These are phyloP conservation scores for Pyrocoelia pectoralis DNA, from an alignment of 2,888 invertebrate genomes.

Conservation along the genomic window DNA sequence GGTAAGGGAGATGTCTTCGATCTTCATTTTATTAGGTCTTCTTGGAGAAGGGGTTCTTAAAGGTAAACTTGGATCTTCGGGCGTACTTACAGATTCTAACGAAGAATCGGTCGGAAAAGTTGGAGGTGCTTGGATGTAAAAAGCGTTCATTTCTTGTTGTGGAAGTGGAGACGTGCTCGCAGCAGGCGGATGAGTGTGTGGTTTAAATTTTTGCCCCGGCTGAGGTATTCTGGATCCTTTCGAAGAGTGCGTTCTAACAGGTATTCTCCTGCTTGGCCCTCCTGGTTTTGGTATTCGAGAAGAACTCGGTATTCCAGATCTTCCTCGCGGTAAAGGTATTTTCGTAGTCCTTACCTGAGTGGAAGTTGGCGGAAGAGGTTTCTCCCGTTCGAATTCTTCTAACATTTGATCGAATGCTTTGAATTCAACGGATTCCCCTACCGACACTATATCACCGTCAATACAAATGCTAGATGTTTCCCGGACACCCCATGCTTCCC, in stretches of 20 bases:
- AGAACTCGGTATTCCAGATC: neutral
- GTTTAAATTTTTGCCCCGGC: neutral
- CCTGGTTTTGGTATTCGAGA: neutral
- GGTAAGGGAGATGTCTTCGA: neutral
- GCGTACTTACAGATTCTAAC: no score
- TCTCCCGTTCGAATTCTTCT: slow-evolving; percentile 12
- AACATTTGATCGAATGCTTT: slow-evolving; percentile 19
- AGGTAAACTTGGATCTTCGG: neutral
- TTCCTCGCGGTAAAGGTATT: neutral
- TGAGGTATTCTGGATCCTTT: no score
- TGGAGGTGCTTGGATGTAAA: slow-evolving; percentile 12
- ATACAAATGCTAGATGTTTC: neutral
- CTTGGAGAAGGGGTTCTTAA: neutral
- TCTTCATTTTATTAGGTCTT: neutral
- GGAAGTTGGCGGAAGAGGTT: no score
- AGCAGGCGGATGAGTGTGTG: neutral
- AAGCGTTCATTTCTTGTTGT: neutral
- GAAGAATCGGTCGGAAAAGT: neutral
- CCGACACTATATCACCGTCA: no score
- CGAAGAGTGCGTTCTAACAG: no score
- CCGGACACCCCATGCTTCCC: neutral
- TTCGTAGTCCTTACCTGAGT: neutral
- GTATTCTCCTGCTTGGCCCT: neutral
- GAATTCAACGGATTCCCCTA: slow-evolving; percentile 7
- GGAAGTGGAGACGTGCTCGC: neutral